Base-by-base conservation (phyloP, 2,888 invertebrate species). In the Ornithoptera priamus region DNA sequence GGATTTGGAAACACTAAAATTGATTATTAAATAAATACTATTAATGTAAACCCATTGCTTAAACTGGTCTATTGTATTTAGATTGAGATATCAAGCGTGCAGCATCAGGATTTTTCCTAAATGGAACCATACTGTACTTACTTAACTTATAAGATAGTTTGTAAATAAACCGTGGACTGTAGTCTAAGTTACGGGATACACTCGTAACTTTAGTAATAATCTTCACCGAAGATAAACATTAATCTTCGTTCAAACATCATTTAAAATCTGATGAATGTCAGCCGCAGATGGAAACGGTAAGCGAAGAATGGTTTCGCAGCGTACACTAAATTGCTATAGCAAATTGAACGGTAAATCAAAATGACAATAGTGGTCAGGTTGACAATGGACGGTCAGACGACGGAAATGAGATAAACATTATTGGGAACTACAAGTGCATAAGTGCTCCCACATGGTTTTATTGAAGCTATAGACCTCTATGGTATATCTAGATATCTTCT, bases 401-500 rank as follows among this genome's bases (percentile, higher is more conserved):
- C 62, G 69, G 69, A 69, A 69, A 69, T 69, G 65, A 69, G 69
- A 62, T 58, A 50, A 59, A 60, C 50, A 66, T 69, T 65, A 69
- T 69, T 69, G 69, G 62, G 57, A 58, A 62, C 20, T 22, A 30
- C 59, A 30, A 63, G 59, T 59, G 36, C 46, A 59, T 57, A 63
- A 36, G 53, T 68, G 66, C 50, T 62, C 30, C 58, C 50, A 7
- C 30, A 46, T 46, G 30, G 57, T 57, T 69, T 65, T 58, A 65
- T 69, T 64, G 39, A 36, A 59, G 59, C 50, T 59, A 50, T 68
- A 59, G 30, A 62, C 53, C 58, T 42, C 36, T 46, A 66, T 53
- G 53, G n/a, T 18, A 15, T 18, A 15, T 17, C 50, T 5, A 15
- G 15, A 50, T 4, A 15, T 17, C 2, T 15, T 50, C 5, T 50